Evolutionary conservation across 2,888 invertebrate species (phyloP), one percentile per base, ranked within the genome.

Genomic region (Pterostichus madidus): DNA sequence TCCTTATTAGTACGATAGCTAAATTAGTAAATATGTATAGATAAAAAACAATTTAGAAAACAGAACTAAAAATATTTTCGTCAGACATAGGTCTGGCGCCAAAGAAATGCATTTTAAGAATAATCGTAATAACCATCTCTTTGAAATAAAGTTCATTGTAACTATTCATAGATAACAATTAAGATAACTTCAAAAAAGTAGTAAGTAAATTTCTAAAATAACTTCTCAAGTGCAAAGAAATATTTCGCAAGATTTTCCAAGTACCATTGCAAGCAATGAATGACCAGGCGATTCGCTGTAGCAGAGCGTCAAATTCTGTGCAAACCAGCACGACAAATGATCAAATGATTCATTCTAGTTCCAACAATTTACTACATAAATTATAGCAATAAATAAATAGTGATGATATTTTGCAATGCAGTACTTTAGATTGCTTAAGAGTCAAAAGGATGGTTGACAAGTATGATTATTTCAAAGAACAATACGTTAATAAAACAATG

Each of bases 401-500:
- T 35, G 31, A 79, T 15, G 39, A 52, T 79, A 79, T 75, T 80
- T 80, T 73, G 80, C 80, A 80, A 80, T 52, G 35, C n/a, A 39
- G 13, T 78, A 17, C 10, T 46, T 59, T 15, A 78, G 24, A 44
- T 71, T 71, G 44, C 44, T 71, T 13, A 71, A 71, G 68, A 71
- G 5, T 71, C 39, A 71, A 71, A 44, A 71, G 5, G 64, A 13
- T 32, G 64, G 39, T 49, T 49, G 73, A 71, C 61, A 80, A 39
- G 32, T 75, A 81, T 39, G 39, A 39, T 81, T n/a, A 75, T 39
- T 81, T 31, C 44, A 35, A n/a, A 73, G 81, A 81, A 81, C 81
- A 81, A 81, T 81, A 59, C 46, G 81, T 61, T 81, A 44, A 75
- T 75, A 80, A 80, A 80, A 80, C 80, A 80, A 80, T 80, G 61